Conservation (phyloP, 1,140 invertebrate genomes). For the Brachionus angularis region DNA sequence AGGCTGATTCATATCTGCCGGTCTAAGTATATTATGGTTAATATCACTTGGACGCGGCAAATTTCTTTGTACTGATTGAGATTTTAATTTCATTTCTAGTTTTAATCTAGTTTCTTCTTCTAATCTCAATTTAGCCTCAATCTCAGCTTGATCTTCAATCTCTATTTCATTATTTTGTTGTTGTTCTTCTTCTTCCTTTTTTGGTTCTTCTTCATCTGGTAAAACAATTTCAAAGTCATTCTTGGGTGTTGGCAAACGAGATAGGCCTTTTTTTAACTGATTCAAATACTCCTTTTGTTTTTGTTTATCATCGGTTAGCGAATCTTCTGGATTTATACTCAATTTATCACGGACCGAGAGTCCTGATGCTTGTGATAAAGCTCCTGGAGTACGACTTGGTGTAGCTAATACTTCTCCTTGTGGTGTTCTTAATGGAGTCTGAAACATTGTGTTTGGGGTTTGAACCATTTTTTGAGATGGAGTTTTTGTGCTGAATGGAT, state of each 20-base stretch:
- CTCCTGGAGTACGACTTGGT: slow-evolving; percentile 15
- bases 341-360: slow-evolving; percentile 80
- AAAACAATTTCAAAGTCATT: slow-evolving; percentile 99
- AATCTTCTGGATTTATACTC: slow-evolving; percentile 75
- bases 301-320: slow-evolving; percentile 47
- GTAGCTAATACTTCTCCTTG: slow-evolving; percentile 45
- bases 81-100: slow-evolving; percentile 16
- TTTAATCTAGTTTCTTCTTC: slow-evolving; percentile 62
- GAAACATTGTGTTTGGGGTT: slow-evolving; percentile 89
- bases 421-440: slow-evolving; percentile 79
- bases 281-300: slow-evolving; percentile 25
- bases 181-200: slow-evolving; percentile 49
- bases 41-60: slow-evolving; percentile 80
- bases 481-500: slow-evolving; percentile 77
- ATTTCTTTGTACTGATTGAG: slow-evolving; percentile 70
- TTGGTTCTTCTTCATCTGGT: slow-evolving; percentile 68
- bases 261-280: slow-evolving; percentile 67
- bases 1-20: slow-evolving; percentile 62
- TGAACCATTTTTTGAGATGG: slow-evolving; percentile 70
- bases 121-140: slow-evolving; percentile 68
- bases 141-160: slow-evolving; percentile 73
- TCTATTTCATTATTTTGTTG: slow-evolving; percentile 55
- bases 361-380: slow-evolving; percentile 48
- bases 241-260: slow-evolving; percentile 76
- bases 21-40: slow-evolving; percentile 74